These are phyloP conservation scores for Leptinotarsa tumamoca DNA, from an alignment of 2,888 invertebrate genomes.

Conservation along the genomic window DNA sequence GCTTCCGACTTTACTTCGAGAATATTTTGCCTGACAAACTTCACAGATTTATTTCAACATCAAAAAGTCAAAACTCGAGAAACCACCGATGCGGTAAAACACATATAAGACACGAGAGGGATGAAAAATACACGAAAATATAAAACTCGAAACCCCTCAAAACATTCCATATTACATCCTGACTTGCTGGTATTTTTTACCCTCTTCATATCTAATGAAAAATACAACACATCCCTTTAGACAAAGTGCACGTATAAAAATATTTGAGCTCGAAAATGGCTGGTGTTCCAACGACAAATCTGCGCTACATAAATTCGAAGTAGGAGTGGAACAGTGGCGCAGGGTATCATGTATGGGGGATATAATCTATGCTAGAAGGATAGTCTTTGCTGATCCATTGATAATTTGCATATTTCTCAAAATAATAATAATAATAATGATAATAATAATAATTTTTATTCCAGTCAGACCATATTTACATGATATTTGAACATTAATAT, in stretches of 20 bases:
- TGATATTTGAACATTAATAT: too few relatives aligned
- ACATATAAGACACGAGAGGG: constrained; percentile 32
- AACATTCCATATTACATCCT: constrained; percentile 40
- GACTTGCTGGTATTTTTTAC: constrained; percentile 53
- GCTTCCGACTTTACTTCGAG: too few relatives aligned
- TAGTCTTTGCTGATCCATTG: neutral
- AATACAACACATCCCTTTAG: constrained; percentile 60
- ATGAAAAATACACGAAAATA: constrained; percentile 37
- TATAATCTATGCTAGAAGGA: neutral
- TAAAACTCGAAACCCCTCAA: constrained; percentile 41
- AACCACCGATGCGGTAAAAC: constrained; percentile 18
- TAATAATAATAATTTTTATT: too few relatives aligned
- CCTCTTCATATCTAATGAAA: constrained; percentile 55
- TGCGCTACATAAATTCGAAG: constrained; percentile 48
- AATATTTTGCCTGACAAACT: neutral
- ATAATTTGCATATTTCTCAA: too few relatives aligned
- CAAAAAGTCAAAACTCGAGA: neutral
- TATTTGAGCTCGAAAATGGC: constrained; percentile 64
- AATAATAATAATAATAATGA: too few relatives aligned
- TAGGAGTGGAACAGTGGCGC: constrained; percentile 39
- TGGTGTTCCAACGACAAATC: constrained; percentile 59
- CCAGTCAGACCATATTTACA: too few relatives aligned
- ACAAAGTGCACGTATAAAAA: constrained; percentile 66
- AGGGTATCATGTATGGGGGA: neutral
- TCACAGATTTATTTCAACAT: constrained; percentile 1